Conservation (phyloP, 1,140 invertebrate species). For the Adelges cooleyi region DNA sequence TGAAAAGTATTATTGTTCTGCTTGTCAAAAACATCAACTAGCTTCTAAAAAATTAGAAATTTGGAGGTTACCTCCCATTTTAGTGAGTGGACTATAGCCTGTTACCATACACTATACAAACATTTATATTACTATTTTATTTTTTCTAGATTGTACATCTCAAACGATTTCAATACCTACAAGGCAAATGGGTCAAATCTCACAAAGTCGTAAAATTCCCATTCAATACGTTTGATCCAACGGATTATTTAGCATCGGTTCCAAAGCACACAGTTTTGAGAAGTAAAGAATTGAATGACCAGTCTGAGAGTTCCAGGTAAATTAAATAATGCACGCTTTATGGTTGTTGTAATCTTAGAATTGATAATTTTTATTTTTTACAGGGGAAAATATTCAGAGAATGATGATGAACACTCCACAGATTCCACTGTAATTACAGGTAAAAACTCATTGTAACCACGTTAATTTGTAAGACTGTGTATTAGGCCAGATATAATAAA, state of each 20-base stretch:
- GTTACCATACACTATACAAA: too few relatives aligned
- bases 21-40: constrained; percentile 66
- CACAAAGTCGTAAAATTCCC: constrained; percentile 84
- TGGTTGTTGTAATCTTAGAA: too few relatives aligned
- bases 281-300: constrained; percentile 37
- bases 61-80: constrained; percentile 73
- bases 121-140: too few relatives aligned
- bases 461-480: too few relatives aligned
- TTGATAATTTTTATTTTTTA: not conserved
- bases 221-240: constrained; percentile 68
- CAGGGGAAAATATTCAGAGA: not conserved
- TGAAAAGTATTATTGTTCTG: constrained; percentile 71
- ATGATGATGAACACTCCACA: not conserved
- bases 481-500: too few relatives aligned
- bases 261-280: constrained; percentile 59
- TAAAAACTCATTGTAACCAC: too few relatives aligned
- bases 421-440: not conserved
- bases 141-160: constrained; percentile 67
- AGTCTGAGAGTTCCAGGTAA: not conserved
- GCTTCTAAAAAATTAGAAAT: constrained; percentile 81
- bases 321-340: too few relatives aligned
- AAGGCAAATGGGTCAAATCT: constrained; percentile 84
- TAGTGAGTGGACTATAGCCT: constrained; percentile 46
- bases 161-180: constrained; percentile 78
- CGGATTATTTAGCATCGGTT: constrained; percentile 61